Base-by-base conservation (phyloP, 2,113 vertebrate species). In the Phocoena phocoena region DNA sequence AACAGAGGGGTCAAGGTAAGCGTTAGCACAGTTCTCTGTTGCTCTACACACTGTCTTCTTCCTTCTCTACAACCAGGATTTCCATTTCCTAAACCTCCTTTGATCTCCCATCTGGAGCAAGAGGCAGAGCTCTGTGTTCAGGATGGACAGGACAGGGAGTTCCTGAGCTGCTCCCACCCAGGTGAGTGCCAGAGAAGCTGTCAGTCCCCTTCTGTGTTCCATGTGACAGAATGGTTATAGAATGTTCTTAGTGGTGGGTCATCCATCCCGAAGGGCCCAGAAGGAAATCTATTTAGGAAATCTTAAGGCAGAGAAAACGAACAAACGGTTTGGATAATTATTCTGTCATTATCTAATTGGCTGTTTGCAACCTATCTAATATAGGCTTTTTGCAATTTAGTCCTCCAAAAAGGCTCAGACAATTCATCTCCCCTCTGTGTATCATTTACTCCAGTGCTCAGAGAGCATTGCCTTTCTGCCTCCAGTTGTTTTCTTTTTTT, bases 51-150 rank as follows among this genome's bases (percentile, higher is more conserved):
- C 13, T 55, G 47, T 67, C 38, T 21, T 33, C 18, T 20, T 93
- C 41, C 25, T 92, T 93, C 70, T 84, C 41, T 83, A 9, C n/a
- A 38, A 84, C 50, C 79, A 95, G 93, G 93, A 67, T 83, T 89
- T 85, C 33, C 55, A 2, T 58, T 65, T 84, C 65, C 89, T 38
- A 92, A 96, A 63, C 96, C 96, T n/a, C 44, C 80, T 67, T 89
- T 95, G 65, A 95, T 95, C 65, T 95, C 63, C 73, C 21, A 3
- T 41, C 85, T 96, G 90, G 96, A 96, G 47, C 63, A 0, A 60
- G 79, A 26, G 8, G 1, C 62, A 33, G 36, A 85, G 36, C 44
- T 55, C 71, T 85, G 8, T 38, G 21, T n/a, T 65, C 85, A 73
- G 20, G 36, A 73, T 41, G 71, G 2, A 15, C 70, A 79, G 55